Evolutionary conservation across 1,140 invertebrate species (phyloP).

Genomic region (Sarcophaga bullata): DNA sequence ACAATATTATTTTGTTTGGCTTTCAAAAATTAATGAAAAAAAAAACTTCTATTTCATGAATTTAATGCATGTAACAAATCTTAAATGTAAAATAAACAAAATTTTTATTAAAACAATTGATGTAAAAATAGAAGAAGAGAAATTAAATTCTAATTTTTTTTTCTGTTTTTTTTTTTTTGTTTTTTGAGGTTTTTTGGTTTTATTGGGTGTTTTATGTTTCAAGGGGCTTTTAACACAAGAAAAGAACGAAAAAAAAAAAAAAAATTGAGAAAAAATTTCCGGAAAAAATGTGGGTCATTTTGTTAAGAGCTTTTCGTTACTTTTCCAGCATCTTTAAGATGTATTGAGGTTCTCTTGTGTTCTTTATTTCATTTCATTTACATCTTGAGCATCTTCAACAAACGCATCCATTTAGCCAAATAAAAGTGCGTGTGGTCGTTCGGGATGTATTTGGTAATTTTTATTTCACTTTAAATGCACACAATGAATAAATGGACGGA

Average conservation of each 20-base stretch:
- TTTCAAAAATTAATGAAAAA: no score
- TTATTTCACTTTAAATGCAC: background rate
- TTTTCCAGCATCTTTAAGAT: constrained; percentile 14
- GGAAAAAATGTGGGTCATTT: constrained; percentile 9
- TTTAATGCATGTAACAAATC: no score
- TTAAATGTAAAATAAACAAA: no score
- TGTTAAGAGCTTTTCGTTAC: constrained; percentile 26
- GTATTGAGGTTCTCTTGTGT: background rate
- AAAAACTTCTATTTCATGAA: no score
- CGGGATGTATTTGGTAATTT: background rate
- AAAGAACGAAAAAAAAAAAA: no score
- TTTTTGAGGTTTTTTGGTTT: no score
- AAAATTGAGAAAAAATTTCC: background rate
- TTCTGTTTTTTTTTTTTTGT: no score
- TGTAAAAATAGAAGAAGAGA: no score
- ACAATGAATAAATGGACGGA: background rate
- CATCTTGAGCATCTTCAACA: no score
- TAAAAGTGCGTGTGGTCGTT: constrained; percentile 29
- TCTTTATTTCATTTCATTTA: background rate
- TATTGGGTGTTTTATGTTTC: background rate
- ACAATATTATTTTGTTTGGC: no score
- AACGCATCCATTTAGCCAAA: background rate
- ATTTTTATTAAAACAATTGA: no score
- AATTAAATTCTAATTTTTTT: no score
- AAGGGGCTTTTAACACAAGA: background rate